A percentile compares a stretch with the other conserved stretches of the same genome.
Conservation (phyloP, 2,797 vertebrate species). For the Aplochiton taeniatus region DNA sequence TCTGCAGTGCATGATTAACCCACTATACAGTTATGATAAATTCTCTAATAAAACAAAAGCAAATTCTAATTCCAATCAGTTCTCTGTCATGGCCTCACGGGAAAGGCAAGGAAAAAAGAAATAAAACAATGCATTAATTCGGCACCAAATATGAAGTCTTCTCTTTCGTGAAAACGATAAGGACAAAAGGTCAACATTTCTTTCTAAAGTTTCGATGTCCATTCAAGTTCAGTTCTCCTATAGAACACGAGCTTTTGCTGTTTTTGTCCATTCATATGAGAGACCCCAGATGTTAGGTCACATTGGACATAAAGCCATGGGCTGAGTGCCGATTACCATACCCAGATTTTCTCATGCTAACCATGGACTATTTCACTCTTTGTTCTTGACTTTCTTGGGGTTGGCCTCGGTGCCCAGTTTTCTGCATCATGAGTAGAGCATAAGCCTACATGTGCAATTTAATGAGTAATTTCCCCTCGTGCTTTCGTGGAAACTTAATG, state of each 20-base stretch:
- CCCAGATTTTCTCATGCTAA: conserved; percentile 37
- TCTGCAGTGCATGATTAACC: too few relatives aligned
- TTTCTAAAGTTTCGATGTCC: not conserved
- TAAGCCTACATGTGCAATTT: conserved; percentile 41
- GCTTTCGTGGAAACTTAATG: not conserved
- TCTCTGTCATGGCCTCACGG: too few relatives aligned
- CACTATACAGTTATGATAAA: too few relatives aligned
- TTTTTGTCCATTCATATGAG: not conserved
- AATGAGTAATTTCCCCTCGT: conserved; percentile 21
- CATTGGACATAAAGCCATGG: conserved; percentile 18
- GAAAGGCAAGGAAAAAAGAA: too few relatives aligned
- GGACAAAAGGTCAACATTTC: too few relatives aligned
- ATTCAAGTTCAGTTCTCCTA: conserved; percentile 15
- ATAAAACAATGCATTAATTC: too few relatives aligned
- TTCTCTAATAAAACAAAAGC: too few relatives aligned
- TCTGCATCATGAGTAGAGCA: conserved; percentile 18
- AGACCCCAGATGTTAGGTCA: conserved; percentile 21
- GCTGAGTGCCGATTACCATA: conserved; percentile 15
- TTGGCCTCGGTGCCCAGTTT: conserved; percentile 16
- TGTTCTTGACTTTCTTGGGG: conserved; percentile 51
- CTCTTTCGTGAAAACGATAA: too few relatives aligned
- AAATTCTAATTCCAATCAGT: too few relatives aligned
- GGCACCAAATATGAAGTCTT: too few relatives aligned
- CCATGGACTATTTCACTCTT: conserved; percentile 35
- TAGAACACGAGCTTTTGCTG: conserved; percentile 33